Base-by-base conservation (phyloP, 2,888 invertebrate species). In the Caenorhabditis sp. region DNA sequence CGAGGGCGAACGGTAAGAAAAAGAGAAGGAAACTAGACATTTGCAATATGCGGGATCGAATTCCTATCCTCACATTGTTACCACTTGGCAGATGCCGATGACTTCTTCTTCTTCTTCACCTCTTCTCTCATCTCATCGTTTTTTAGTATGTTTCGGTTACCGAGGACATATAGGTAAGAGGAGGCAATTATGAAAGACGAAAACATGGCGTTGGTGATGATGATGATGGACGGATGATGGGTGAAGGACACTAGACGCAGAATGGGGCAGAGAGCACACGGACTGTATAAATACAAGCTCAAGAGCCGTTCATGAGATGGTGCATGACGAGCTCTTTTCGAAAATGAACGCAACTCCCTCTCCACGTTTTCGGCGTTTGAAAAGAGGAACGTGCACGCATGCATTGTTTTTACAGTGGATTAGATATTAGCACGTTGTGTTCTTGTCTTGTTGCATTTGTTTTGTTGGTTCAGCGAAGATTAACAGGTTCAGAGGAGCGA, bases 221-320 rank as follows among this genome's bases (percentile, higher is more conserved):
- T 38, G 76, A 61, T 19, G 75, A 63, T 74, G 64, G 64, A 64
- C 47, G 44, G 74, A 63, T 58, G 54, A 26, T 63, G 31, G 56
- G 38, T 66, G 56, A 64, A 54, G 64, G 56, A 66, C 56, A 75
- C 41, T 26, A 77, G 54, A 77, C 59, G 41, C 51, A 69, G 69
- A 49, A 63, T 31, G 47, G 24, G 16, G 61, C 44, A 38, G 19
- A 74, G 64, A 77, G 77, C 70, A 79, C 79, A 79, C 79, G 79
- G n/a, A 79, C 79, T 79, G 79, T 79, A 79, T 79, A 79, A 79
- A 79, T 64, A 79, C 56, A 59, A 58, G 79, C 79, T 79, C 79
- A 79, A 79, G 79, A 79, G 79, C 79, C 70, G 79, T 79, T 70
- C 64, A 70, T 51, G 69, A 70, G 77, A 51, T 77, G 77, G 63